Base-by-base conservation (phyloP, 1,140 invertebrate species). In the Habropoda laboriosa region DNA sequence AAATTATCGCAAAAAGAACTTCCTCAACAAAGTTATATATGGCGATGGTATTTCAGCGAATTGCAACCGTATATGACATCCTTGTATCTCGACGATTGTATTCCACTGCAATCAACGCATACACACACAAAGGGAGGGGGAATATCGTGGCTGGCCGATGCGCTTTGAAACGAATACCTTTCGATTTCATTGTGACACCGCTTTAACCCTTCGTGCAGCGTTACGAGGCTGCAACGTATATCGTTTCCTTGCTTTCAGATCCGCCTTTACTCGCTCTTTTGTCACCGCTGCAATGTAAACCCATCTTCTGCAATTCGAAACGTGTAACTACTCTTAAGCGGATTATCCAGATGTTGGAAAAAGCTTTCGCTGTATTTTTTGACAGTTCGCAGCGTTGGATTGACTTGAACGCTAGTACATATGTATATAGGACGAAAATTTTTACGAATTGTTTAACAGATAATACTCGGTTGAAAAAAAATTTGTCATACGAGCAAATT, bases 151-250 rank as follows among this genome's bases (percentile, higher is more conserved):
- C 57, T 32, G 4, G 0, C 7, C 58, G 58, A 63, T 51, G 45
- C 32, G 58, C 24, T 61, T 73, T 61, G 30, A 49, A 73, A 61
- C 57, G 10, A 24, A 63, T n/a, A 51, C 24, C 57, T 63, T 74
- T 63, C 45, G 27, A 51, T 63, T 74, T 63, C 58, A 38, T 73
- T 57, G 53, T 57, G 51, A 71, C 38, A 4, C 38, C 13, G 18
- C 38, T 57, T 42, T 57, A 57, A 42, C 53, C 67, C 67, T 57
- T 27, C 51, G 13, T n/a, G 67, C 4, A 5, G 27, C 53, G 51
- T 57, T 45, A 53, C 32, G 47, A 5, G 32, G 47, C 21, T 24
- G 21, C 13, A 38, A 67, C 47, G 32, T 71, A n/a, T n/a, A 57
- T 57, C 49, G n/a, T 24, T 32, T 32, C 1, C 35, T 12, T 21